phyloP scores from a whole-genome alignment of 2,797 vertebrate species.

The Meriones psammophilus region DNA sequence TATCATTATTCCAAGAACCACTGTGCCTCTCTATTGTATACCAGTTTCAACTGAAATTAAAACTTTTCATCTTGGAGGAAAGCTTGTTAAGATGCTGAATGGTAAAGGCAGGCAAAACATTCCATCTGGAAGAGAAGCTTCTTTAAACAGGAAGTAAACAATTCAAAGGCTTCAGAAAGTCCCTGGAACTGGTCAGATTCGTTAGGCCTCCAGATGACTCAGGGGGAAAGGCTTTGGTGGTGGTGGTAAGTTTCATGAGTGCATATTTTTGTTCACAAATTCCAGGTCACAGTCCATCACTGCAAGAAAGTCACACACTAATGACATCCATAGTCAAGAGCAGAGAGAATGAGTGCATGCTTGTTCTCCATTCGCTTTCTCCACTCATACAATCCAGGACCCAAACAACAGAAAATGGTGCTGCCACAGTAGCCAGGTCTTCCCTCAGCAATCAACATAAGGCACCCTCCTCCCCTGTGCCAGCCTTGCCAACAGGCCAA shows the following conservation, averaged over 20 bases:
- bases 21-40: neutral
- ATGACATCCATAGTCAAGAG: neutral
- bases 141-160: neutral
- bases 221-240: neutral
- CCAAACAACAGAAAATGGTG: neutral
- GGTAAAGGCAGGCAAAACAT: neutral
- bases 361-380: neutral
- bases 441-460: too few species aligned
- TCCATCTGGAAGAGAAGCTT: neutral
- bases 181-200: neutral
- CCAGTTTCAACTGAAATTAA: neutral
- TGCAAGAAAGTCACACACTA: too few species aligned
- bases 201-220: neutral
- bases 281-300: neutral
- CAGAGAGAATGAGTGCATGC: neutral
- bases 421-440: neutral
- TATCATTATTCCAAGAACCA: neutral
- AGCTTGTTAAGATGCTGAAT: neutral
- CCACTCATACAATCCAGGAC: neutral
- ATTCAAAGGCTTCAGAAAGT: neutral
- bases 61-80: neutral
- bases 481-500: neutral
- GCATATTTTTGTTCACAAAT: neutral
- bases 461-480: neutral
- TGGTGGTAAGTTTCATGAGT: neutral